These are phyloP conservation scores for Lacerta agilis DNA, from an alignment of 2,797 vertebrate genomes.

Conservation along the genomic window DNA sequence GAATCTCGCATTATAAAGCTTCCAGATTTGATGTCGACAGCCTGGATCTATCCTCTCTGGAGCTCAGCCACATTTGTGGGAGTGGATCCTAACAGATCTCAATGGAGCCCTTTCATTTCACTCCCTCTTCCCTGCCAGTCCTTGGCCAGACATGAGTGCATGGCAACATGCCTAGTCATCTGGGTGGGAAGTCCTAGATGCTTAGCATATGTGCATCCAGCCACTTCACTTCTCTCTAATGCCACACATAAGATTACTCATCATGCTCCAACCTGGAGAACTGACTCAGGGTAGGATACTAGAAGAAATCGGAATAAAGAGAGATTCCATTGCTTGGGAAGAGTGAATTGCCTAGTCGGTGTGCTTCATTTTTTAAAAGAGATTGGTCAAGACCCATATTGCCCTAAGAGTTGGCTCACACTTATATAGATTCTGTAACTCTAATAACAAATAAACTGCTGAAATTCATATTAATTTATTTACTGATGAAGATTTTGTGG, in stretches of 20 bases:
- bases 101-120: not conserved
- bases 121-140: not conserved
- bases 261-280: not conserved
- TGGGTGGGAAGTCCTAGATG: not conserved
- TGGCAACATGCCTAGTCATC: not conserved
- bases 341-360: not conserved
- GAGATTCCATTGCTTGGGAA: not conserved
- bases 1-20: not conserved
- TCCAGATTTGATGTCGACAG: not conserved
- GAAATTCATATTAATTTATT: not conserved
- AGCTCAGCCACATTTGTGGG: not conserved
- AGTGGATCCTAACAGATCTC: not conserved
- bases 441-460: not conserved
- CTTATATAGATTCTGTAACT: not conserved
- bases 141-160: not conserved
- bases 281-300: rapidly evolving
- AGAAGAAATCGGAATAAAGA: not conserved
- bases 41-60: not conserved
- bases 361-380: not conserved
- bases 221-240: not conserved
- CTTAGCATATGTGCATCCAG: not conserved
- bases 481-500: not conserved
- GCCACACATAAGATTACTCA: not conserved
- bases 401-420: not conserved
- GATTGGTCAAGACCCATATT: not conserved